A percentile compares a stretch with the other conserved stretches of the same genome.
phyloP scores from a whole-genome alignment of 2,113 vertebrate species.

The Balaenoptera acutorostrata region DNA sequence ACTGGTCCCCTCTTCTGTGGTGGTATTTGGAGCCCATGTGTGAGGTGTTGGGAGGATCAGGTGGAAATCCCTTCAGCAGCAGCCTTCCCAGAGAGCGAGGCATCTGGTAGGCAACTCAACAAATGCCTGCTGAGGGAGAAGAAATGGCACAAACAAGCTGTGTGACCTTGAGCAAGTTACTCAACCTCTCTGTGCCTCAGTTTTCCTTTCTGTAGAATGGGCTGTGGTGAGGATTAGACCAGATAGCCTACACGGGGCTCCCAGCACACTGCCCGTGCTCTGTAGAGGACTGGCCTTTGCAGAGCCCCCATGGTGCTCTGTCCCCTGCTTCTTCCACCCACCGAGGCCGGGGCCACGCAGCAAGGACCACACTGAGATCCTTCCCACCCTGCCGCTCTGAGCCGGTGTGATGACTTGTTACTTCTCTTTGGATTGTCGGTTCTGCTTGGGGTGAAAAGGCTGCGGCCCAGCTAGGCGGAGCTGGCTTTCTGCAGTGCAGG shows the following conservation, averaged over 20 bases:
- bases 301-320: no score
- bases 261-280: background rate
- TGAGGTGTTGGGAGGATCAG: no score
- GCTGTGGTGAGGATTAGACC: background rate
- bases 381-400: accelerated
- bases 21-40: background rate
- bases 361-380: accelerated
- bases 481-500: accelerated
- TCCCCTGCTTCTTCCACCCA: background rate
- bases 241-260: accelerated
- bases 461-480: accelerated
- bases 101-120: background rate
- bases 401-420: accelerated
- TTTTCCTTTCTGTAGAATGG: background rate
- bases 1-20: background rate
- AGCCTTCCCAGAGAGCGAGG: background rate
- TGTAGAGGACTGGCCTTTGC: background rate
- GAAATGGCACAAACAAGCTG: background rate
- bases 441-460: no score
- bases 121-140: background rate
- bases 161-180: background rate
- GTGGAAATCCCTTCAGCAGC: background rate
- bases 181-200: background rate
- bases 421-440: accelerated
- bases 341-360: background rate